Base-by-base conservation (phyloP, 2,797 vertebrate species). In the Macropodus opercularis region DNA sequence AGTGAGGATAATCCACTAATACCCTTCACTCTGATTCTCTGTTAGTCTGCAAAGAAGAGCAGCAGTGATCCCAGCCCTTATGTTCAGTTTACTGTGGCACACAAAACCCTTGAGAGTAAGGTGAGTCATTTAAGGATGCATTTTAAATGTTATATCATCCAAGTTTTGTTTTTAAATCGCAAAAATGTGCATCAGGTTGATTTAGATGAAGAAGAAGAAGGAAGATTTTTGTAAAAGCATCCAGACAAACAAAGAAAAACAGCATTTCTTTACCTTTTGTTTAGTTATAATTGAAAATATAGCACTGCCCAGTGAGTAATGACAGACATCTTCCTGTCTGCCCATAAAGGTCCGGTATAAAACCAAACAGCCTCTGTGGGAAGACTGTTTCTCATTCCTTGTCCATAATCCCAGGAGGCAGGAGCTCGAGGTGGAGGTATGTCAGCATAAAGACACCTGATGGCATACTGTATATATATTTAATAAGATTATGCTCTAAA, bases 301-400 rank as follows among this genome's bases (percentile, higher is more conserved):
- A n/a, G n/a, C n/a, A n/a, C n/a, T n/a, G n/a, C n/a, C n/a, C n/a
- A n/a, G n/a, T n/a, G n/a, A n/a, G n/a, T n/a, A 24, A 27, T 46
- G 8, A 55, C 15, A 31, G 63, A 51, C 2, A 6, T 6, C 22
- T 31, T n/a, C 39, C 46, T 75, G 26, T 80, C 57, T 79, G 8
- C 41, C 41, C 17, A 4, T 75, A 56, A 61, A 99, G 97, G 92
- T 98, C 80, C 95, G 96, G 6, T 96, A 94, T 78, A 99, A 96
- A 90, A 98, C 95, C 55, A 95, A 91, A 59, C 96, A 99, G 72
- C 98, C 98, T 0, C 90, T 99, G 8, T 99, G 98, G 98, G 97
- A 99, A 60, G 96, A 98, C 43, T 91, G 94, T 15, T 97, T 98
- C 66, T 94, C 94, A 21, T 99, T 99, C 87, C 95, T 97, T 23